A percentile compares a stretch with the other conserved stretches of the same genome.
Evolutionary conservation across 1,140 invertebrate species (phyloP).

Genomic region (Brachionus rubens): DNA sequence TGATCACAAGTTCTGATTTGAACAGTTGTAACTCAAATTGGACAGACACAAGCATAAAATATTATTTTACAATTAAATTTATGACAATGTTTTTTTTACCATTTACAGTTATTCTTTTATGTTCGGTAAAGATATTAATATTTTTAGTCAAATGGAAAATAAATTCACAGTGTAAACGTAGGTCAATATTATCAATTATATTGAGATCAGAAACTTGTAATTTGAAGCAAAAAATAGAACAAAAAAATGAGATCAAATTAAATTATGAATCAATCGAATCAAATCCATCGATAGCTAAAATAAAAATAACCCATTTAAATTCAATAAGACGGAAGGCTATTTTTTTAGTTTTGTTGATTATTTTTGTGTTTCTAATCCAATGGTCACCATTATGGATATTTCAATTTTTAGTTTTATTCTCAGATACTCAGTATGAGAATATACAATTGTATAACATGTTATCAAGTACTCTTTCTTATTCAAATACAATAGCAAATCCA

Average conservation of each 20-base stretch:
- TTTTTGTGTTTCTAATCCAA: constrained; percentile 31
- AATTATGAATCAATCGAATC: too few relatives aligned
- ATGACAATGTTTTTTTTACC: background rate
- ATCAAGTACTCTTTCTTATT: constrained; percentile 22
- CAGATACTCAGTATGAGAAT: background rate
- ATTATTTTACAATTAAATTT: constrained; percentile 28
- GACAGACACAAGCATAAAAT: background rate
- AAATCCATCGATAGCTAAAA: background rate
- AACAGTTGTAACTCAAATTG: background rate
- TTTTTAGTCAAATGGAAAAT: constrained; percentile 42
- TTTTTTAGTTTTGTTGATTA: background rate
- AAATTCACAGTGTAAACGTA: background rate
- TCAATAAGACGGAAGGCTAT: constrained; percentile 16
- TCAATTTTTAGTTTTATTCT: constrained; percentile 24
- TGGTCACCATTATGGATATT: constrained; percentile 40
- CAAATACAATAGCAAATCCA: constrained; percentile 30
- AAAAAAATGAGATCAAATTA: too few relatives aligned
- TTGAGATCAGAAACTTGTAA: too few relatives aligned
- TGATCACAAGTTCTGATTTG: background rate
- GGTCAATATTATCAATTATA: background rate
- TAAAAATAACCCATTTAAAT: constrained; percentile 6
- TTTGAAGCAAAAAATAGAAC: too few relatives aligned
- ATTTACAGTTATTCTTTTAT: background rate
- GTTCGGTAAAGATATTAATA: constrained; percentile 9
- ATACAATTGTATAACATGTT: constrained; percentile 32